Conservation (phyloP, 2,888 invertebrate genomes). For the Lithophane semibrunnea region DNA sequence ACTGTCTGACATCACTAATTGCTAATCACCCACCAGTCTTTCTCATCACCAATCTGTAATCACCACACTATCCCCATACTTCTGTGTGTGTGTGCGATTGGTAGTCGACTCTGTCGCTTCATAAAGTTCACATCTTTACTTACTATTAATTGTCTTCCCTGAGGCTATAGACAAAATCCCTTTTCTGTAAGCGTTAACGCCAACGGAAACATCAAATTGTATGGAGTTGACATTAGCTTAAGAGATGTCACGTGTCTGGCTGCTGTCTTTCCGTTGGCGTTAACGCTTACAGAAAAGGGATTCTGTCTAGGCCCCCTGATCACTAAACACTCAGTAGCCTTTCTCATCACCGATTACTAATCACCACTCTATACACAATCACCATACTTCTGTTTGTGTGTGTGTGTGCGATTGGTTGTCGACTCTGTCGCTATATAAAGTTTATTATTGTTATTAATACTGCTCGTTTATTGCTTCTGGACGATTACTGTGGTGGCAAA, state of each 20-base stretch:
- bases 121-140: not conserved
- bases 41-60: no score
- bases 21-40: no score
- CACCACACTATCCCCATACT: not conserved
- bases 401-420: constrained; percentile 54
- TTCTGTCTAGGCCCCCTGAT: not conserved
- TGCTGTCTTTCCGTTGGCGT: no score
- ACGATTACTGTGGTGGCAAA: constrained; percentile 56
- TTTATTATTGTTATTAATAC: constrained; percentile 75
- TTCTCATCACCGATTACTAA: constrained; percentile 12
- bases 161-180: no score
- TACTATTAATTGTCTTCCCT: not conserved
- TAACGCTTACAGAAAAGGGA: no score
- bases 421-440: constrained; percentile 62
- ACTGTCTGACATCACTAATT: not conserved
- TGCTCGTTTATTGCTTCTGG: constrained; percentile 73
- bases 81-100: not conserved
- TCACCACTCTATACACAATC: constrained; percentile 26
- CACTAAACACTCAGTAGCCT: not conserved
- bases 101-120: not conserved
- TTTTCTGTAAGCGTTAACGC: no score
- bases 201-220: no score
- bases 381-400: not conserved
- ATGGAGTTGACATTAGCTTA: no score
- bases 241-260: no score